Evolutionary conservation across 1,140 invertebrate species (phyloP), one percentile per base, ranked within the genome.

Genomic region (Ectropis grisescens): DNA sequence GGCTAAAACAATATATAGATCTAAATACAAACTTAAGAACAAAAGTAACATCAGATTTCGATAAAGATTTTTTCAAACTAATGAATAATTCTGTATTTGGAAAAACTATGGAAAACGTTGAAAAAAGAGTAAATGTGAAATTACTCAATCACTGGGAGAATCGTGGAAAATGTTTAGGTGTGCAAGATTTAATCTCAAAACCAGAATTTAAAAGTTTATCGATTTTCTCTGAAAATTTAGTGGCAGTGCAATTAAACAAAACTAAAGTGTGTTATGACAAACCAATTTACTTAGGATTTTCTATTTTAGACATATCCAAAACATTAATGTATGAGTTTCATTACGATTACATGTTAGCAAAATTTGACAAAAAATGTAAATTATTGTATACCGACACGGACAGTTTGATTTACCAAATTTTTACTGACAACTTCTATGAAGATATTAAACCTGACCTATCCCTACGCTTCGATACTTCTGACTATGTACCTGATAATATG

Each of bases 11-110:
- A 12, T 85, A 83, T 43, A 85, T 84, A 33, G 61, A 76, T 22
- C 39, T 65, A 13, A 84, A 84, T 61, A 84, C 72, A 14, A 12
- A 58, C 2, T 23, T 60, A 13, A 45, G 80, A 56, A 57, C 47
- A 35, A 22, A 45, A 16, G 65, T 82, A 7, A 68, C 33, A 34
- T 76, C 69, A 47, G 50, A 71, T n/a, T 85, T 84, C 66, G 82
- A 85, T 59, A 82, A 82, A 53, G 68, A 83, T 53, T 82, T 85
- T 50, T 85, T 57, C 39, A 85, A 85, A 57, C 38, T 84, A 33
- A 64, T 84, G 43, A 82, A 81, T 43, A 84, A 85, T 56, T 50
- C 66, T 3, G 51, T 82, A 7, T 85, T 74, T 56, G 82, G 79
- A 1, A 83, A 83, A 66, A 75, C 69, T 1, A 83, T 83, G 58